These are phyloP conservation scores for Carposina sasakii DNA, from an alignment of 1,140 invertebrate species.

Conservation along the genomic window DNA sequence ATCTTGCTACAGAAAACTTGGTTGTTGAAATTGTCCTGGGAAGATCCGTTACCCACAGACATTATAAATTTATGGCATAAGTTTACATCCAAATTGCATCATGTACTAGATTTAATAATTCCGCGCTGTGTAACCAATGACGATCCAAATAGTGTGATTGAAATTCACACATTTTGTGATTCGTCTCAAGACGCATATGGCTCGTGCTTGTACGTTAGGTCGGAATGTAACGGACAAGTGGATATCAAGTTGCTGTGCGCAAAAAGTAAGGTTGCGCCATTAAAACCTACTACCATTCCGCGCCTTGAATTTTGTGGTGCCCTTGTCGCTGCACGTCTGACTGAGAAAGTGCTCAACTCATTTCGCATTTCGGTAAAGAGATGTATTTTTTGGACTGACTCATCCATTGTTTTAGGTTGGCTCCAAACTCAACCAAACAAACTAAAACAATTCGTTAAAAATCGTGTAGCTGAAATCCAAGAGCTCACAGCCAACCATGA, in stretches of 20 bases:
- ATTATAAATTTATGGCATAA: slow-evolving; percentile 23
- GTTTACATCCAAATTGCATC: background rate
- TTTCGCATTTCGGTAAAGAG: background rate
- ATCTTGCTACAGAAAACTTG: slow-evolving; percentile 56
- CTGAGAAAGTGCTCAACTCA: slow-evolving; percentile 14
- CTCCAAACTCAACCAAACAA: slow-evolving; percentile 13
- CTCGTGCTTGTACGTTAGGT: too few relatives aligned
- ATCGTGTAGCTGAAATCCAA: slow-evolving; percentile 48
- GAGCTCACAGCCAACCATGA: slow-evolving; percentile 10
- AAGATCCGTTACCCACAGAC: slow-evolving; percentile 25
- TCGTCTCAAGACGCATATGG: too few relatives aligned
- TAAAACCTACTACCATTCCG: too few relatives aligned
- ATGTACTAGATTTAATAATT: background rate
- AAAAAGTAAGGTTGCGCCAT: too few relatives aligned
- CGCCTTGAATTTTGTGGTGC: too few relatives aligned
- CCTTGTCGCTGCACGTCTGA: too few relatives aligned
- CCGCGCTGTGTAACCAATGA: background rate
- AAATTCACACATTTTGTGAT: too few relatives aligned
- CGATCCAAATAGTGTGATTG: background rate
- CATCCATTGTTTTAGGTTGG: slow-evolving; percentile 26
- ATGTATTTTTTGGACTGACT: slow-evolving; percentile 22
- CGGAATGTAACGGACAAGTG: too few relatives aligned
- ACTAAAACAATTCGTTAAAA: too few relatives aligned
- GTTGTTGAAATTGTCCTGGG: too few relatives aligned
- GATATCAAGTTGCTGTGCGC: too few relatives aligned